Conservation (phyloP, 2,113 vertebrate species). For the Irena cyanogastra region DNA sequence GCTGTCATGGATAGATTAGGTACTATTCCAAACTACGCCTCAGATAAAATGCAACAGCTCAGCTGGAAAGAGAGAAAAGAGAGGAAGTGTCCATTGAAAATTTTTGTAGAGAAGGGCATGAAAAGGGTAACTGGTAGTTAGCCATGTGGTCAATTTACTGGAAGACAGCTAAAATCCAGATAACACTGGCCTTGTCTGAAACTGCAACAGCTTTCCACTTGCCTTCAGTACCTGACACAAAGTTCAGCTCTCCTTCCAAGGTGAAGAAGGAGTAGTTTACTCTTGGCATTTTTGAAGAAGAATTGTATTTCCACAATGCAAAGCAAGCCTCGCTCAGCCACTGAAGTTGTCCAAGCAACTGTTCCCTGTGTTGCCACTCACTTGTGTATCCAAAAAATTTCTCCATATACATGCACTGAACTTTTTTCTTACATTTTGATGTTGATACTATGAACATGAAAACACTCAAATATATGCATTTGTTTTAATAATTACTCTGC, state of each 20-base stretch:
- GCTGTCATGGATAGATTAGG: not conserved
- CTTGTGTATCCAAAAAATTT: not conserved
- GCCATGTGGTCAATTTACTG: not conserved
- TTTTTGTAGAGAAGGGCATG: not conserved
- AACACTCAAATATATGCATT: not conserved
- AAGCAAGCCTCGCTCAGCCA: not conserved
- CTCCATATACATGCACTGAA: not conserved
- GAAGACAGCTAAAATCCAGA: not conserved
- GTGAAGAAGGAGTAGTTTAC: not conserved
- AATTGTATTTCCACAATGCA: not conserved
- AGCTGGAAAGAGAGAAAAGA: not conserved
- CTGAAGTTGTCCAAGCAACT: not conserved
- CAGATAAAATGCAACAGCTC: not conserved
- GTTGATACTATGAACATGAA: not conserved
- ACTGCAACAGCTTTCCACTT: not conserved
- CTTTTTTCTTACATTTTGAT: not conserved
- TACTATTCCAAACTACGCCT: not conserved
- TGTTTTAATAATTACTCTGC: not conserved
- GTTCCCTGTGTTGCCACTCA: not conserved
- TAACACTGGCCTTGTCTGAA: not conserved
- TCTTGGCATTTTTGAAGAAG: not conserved
- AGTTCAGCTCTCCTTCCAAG: not conserved
- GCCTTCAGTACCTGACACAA: not conserved
- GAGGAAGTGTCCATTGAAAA: not conserved
- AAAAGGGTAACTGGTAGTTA: not conserved